Conservation (phyloP, 2,888 invertebrate genomes). For the Diarsia rubi region DNA sequence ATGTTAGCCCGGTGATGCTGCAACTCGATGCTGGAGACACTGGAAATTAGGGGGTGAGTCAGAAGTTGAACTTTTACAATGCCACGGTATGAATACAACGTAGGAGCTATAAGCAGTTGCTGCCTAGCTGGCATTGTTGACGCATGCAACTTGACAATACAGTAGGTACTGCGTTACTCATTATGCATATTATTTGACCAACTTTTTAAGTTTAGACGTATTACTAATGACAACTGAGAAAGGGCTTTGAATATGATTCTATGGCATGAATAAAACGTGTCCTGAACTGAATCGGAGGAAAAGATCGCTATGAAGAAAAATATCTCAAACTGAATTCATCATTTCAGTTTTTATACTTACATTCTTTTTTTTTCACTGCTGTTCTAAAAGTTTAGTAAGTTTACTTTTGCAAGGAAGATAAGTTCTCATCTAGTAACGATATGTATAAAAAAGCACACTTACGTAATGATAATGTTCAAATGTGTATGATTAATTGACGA, state of each 20-base stretch:
- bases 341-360: background rate
- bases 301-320: background rate
- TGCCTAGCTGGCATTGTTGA: background rate
- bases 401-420: background rate
- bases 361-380: background rate
- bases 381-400: background rate
- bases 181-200: background rate
- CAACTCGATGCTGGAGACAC: conserved; percentile 92
- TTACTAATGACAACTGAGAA: background rate
- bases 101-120: background rate
- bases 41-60: conserved; percentile 60
- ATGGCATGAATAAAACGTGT: background rate
- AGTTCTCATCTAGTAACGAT: background rate
- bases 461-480: background rate
- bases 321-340: background rate
- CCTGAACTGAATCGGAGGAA: background rate
- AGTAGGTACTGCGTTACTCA: no score
- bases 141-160: background rate
- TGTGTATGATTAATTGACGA: background rate
- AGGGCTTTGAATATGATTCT: background rate
- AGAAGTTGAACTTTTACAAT: background rate
- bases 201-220: background rate
- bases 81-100: background rate
- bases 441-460: background rate
- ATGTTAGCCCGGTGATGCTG: conserved; percentile 89